These are phyloP conservation scores for Entelurus aequoreus DNA, from an alignment of 2,113 vertebrate species.

Conservation along the genomic window DNA sequence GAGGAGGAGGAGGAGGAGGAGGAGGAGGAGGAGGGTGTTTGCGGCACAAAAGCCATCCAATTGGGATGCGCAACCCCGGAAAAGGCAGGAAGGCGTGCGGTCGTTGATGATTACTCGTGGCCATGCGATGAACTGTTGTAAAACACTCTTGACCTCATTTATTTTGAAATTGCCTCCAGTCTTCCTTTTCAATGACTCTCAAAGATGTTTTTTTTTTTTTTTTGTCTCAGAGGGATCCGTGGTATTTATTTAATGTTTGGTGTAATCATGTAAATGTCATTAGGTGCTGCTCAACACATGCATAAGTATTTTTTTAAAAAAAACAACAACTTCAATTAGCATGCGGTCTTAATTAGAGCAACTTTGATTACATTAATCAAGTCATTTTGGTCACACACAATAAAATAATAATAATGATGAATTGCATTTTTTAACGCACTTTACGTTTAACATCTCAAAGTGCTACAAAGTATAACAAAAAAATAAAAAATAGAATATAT, in stretches of 20 bases:
- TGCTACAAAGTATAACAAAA: no score
- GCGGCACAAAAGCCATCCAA: neutral
- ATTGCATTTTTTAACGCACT: no score
- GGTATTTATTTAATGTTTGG: conserved; percentile 11
- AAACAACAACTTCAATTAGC: neutral
- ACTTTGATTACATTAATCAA: neutral
- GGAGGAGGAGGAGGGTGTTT: neutral
- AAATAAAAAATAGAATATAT: no score
- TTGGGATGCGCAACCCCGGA: conserved; percentile 10
- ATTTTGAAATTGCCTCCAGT: conserved; percentile 10
- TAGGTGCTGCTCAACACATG: neutral
- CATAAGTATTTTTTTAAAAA: conserved; percentile 11
- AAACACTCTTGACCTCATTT: conserved; percentile 37
- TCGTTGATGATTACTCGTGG: conserved; percentile 19
- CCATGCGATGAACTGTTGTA: conserved; percentile 26
- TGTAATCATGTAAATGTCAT: conserved; percentile 12
- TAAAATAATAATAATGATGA: no score
- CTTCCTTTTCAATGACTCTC: conserved; percentile 10
- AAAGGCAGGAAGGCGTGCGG: conserved; percentile 15
- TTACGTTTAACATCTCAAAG: no score
- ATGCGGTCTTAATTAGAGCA: neutral
- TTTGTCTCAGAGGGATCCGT: conserved; percentile 9
- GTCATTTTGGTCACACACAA: conserved; percentile 8
- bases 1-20: neutral
- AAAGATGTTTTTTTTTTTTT: conserved; percentile 2